A percentile compares a stretch with the other conserved stretches of the same genome.
These are phyloP conservation scores for Colletes latitarsis DNA, from an alignment of 1,140 invertebrate genomes.

Conservation along the genomic window DNA sequence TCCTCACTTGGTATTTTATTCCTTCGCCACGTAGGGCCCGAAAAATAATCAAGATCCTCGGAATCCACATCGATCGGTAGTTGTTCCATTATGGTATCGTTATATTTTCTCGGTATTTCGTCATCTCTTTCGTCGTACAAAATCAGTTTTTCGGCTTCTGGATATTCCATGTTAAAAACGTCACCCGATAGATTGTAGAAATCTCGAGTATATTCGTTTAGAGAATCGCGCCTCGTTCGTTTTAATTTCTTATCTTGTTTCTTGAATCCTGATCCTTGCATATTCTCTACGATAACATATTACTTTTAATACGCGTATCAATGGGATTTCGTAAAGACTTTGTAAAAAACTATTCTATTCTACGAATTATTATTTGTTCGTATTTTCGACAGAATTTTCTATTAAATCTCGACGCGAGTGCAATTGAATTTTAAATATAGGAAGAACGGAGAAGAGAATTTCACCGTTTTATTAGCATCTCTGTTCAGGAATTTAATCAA, in stretches of 20 bases:
- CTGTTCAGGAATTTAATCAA: neutral
- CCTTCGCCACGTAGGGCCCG: slow-evolving; percentile 77
- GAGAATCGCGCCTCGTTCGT: slow-evolving; percentile 8
- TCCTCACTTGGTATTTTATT: slow-evolving; percentile 70
- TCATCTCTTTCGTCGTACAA: slow-evolving; percentile 49
- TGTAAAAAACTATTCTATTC: too few species aligned
- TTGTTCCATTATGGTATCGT: slow-evolving; percentile 35
- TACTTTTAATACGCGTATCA: neutral
- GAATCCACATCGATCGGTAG: slow-evolving; percentile 53
- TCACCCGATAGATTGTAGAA: slow-evolving; percentile 81
- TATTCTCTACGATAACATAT: neutral
- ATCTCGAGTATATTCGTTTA: neutral
- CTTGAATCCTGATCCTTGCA: too few species aligned
- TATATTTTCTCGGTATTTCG: slow-evolving; percentile 19
- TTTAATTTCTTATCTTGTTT: neutral
- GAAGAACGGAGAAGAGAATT: neutral
- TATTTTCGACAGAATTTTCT: too few species aligned
- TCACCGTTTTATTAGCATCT: rapidly evolving
- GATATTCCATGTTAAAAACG: slow-evolving; percentile 69
- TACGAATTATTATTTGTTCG: too few species aligned
- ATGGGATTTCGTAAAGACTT: neutral
- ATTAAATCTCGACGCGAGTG: neutral
- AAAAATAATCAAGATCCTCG: slow-evolving; percentile 79
- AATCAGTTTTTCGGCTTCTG: slow-evolving; percentile 51
- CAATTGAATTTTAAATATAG: neutral